Conservation (phyloP, 2,888 invertebrate genomes). For the Plutella xylostella region DNA sequence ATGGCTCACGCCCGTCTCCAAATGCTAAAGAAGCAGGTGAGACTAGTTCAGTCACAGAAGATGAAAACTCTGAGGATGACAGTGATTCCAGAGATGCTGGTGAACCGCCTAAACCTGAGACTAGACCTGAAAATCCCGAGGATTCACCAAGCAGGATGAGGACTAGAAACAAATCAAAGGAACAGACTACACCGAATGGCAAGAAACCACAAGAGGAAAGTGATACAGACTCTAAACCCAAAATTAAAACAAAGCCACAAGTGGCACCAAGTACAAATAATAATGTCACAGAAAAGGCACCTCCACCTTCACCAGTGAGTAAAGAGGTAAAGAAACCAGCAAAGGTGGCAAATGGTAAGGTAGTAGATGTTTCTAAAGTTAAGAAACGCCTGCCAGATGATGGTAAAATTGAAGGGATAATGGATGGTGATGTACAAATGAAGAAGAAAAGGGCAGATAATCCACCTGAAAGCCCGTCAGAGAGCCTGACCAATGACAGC, state of each 20-base stretch:
- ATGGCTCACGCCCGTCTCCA: conserved; percentile 71
- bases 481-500: conserved; percentile 87
- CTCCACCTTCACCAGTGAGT: conserved; percentile 45
- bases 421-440: conserved; percentile 72
- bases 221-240: conserved; percentile 56
- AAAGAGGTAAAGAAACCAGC: conserved; percentile 51
- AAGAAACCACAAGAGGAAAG: conserved; percentile 60
- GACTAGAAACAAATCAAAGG: conserved; percentile 86
- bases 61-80: conserved; percentile 95
- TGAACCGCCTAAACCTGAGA: conserved; percentile 85
- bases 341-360: conserved; percentile 57
- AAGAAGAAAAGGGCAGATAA: conserved; percentile 64
- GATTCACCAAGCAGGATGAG: conserved; percentile 91
- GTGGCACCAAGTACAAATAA: conserved; percentile 52
- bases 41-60: conserved; percentile 85
- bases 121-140: conserved; percentile 80
- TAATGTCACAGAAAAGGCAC: conserved; percentile 43
- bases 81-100: conserved; percentile 91
- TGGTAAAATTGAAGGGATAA: conserved; percentile 68
- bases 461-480: conserved; percentile 81
- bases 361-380: conserved; percentile 61
- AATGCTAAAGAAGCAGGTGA: conserved; percentile 77
- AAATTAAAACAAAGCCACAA: conserved; percentile 42
- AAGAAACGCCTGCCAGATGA: conserved; percentile 69
- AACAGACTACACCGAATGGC: conserved; percentile 71